Evolutionary conservation across 2,797 vertebrate genomes (phyloP).

Genomic region (Siniperca undulata): DNA sequence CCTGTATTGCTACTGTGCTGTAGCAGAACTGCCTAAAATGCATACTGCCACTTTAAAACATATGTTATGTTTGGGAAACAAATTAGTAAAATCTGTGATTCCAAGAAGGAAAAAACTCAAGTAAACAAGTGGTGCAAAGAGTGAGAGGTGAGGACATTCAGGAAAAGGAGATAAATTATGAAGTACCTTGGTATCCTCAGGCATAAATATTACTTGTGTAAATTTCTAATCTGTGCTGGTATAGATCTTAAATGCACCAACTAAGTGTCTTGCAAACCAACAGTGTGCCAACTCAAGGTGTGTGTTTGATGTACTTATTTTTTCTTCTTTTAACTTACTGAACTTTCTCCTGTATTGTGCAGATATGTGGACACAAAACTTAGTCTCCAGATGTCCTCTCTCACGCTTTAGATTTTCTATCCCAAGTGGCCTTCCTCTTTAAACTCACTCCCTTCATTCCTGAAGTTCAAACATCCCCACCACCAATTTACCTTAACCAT

Average conservation of each 20-base stretch:
- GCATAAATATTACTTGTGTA: neutral
- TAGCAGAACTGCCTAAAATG: conserved; percentile 1
- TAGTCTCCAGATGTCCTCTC: neutral
- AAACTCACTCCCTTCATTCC: conserved; percentile 12
- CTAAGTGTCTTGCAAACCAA: neutral
- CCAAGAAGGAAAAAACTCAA: neutral
- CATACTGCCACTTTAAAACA: neutral
- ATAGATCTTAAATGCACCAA: neutral
- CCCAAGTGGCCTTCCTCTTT: neutral
- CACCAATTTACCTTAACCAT: neutral
- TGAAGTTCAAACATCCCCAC: conserved; percentile 1
- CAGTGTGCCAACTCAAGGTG: neutral
- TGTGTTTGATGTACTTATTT: neutral
- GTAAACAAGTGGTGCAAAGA: neutral
- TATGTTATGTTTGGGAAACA: neutral
- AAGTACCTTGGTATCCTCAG: neutral
- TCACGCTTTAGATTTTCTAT: neutral
- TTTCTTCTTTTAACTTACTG: neutral
- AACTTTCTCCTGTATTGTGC: neutral
- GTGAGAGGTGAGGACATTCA: neutral
- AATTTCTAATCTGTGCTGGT: conserved; percentile 2
- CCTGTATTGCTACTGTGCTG: neutral
- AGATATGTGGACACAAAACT: neutral
- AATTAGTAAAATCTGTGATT: conserved; percentile 4
- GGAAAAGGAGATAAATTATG: neutral